Percentiles rank a stretch among this genome's conserved stretches.
Evolutionary conservation across 1,140 invertebrate species (phyloP).

Genomic region (Arion vulgaris): DNA sequence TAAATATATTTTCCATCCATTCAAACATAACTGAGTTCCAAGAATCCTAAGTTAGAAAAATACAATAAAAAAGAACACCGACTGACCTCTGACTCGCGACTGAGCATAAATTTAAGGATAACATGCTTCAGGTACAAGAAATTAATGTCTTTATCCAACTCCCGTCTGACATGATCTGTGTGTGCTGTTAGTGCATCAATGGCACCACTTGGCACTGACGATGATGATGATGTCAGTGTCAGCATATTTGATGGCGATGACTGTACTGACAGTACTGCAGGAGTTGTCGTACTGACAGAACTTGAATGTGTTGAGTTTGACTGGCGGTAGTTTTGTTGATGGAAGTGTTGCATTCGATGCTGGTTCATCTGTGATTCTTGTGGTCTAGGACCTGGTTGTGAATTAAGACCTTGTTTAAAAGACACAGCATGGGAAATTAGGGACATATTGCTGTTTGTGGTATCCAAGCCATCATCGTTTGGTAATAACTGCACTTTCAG

Average conservation of each 20-base stretch:
- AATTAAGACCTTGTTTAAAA: not conserved
- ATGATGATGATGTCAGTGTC: constrained; percentile 12
- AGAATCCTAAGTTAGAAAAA: too few species aligned
- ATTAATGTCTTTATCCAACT: constrained; percentile 79
- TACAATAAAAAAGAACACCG: not conserved
- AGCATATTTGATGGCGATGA: constrained; percentile 8
- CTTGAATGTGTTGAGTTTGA: not conserved
- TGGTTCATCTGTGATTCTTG: not conserved
- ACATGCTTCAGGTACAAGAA: constrained; percentile 93
- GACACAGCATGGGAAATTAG: not conserved
- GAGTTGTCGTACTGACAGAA: not conserved
- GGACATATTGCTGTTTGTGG: not conserved
- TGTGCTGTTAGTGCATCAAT: not conserved
- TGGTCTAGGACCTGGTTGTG: not conserved
- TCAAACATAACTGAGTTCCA: too few species aligned
- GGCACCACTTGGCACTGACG: constrained; percentile 20
- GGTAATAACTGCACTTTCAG: constrained; percentile 76
- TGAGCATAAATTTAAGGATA: constrained; percentile 91
- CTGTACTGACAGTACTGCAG: constrained; percentile 15
- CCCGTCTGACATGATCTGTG: constrained; percentile 25
- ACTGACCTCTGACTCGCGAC: constrained; percentile 83
- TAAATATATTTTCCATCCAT: too few species aligned
- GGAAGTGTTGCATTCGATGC: constrained; percentile 10
- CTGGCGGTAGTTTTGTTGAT: constrained; percentile 27
- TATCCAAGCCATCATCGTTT: constrained; percentile 63